These are phyloP conservation scores for Peribatodes rhomboidaria DNA, from an alignment of 2,888 invertebrate species.

Conservation along the genomic window DNA sequence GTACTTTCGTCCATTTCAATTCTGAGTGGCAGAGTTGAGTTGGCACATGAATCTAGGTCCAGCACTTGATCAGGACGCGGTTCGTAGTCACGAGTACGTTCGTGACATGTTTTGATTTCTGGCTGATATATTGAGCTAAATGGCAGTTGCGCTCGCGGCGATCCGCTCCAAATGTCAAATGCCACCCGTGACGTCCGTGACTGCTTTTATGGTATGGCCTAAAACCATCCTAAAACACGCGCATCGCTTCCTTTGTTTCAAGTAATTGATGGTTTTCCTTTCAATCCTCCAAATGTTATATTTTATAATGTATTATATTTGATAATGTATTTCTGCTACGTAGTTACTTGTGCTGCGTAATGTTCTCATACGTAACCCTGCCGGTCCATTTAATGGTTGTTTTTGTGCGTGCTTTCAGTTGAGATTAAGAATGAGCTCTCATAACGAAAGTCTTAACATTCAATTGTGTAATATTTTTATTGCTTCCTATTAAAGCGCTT, in stretches of 20 bases:
- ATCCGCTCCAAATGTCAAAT: conserved; percentile 48
- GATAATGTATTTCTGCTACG: background rate
- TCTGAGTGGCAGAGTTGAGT: conserved; percentile 39
- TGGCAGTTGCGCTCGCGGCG: conserved; percentile 34
- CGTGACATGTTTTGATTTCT: conserved; percentile 68
- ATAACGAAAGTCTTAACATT: conserved; percentile 30
- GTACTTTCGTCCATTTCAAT: conserved; percentile 41
- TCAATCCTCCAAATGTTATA: too few species aligned
- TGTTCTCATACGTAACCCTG: conserved; percentile 22
- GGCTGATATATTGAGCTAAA: conserved; percentile 51
- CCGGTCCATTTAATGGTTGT: conserved; percentile 18
- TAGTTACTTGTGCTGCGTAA: conserved; percentile 10
- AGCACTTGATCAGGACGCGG: conserved; percentile 49
- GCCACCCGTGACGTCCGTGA: conserved; percentile 2
- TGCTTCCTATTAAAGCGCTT: conserved; percentile 20
- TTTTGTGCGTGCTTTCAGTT: conserved; percentile 30
- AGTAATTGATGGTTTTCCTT: background rate
- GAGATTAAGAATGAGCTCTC: conserved; percentile 24
- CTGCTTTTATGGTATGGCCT: conserved; percentile 1
- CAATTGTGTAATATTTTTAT: conserved; percentile 29
- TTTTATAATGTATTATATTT: too few species aligned
- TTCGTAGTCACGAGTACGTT: conserved; percentile 50
- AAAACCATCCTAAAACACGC: background rate
- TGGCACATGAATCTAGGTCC: conserved; percentile 48
- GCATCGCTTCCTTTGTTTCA: background rate